A percentile compares a stretch with the other conserved stretches of the same genome.
phyloP scores from a whole-genome alignment of 2,113 vertebrate species.

The Lepus timidus region DNA sequence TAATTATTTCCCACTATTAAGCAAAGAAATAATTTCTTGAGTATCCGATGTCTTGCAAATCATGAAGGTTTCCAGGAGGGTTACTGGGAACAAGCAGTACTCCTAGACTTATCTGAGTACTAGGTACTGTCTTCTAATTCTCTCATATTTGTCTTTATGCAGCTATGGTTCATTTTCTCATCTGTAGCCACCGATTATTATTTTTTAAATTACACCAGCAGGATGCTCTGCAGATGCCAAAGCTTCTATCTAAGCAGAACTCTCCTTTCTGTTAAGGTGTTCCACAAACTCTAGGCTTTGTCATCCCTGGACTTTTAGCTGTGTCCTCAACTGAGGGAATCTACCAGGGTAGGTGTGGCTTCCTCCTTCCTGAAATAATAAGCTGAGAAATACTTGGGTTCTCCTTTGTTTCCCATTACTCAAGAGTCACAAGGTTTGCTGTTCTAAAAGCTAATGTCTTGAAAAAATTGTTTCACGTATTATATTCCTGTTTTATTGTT shows the following conservation, averaged over 20 bases:
- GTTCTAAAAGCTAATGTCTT: not conserved
- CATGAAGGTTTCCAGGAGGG: not conserved
- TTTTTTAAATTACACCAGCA: not conserved
- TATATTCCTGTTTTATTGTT: not conserved
- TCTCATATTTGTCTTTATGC: not conserved
- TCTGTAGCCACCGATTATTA: not conserved
- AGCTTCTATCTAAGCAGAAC: not conserved
- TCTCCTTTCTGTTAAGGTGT: not conserved
- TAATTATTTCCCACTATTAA: conserved; percentile 22
- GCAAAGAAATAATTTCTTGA: not conserved
- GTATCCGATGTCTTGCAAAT: not conserved
- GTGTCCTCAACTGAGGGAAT: not conserved
- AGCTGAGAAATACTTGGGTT: not conserved
- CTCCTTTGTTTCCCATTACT: not conserved
- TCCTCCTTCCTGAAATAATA: not conserved
- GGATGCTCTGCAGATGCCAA: not conserved
- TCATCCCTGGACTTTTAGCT: not conserved
- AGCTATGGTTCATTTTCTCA: not conserved
- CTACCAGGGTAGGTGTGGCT: not conserved
- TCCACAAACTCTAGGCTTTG: not conserved
- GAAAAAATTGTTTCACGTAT: not conserved
- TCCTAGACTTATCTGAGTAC: not conserved
- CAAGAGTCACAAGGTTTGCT: not conserved
- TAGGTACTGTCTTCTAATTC: not conserved
- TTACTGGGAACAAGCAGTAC: not conserved